Evolutionary conservation across 1,140 invertebrate species (phyloP).

Genomic region (Pseudomyrmex concolor): DNA sequence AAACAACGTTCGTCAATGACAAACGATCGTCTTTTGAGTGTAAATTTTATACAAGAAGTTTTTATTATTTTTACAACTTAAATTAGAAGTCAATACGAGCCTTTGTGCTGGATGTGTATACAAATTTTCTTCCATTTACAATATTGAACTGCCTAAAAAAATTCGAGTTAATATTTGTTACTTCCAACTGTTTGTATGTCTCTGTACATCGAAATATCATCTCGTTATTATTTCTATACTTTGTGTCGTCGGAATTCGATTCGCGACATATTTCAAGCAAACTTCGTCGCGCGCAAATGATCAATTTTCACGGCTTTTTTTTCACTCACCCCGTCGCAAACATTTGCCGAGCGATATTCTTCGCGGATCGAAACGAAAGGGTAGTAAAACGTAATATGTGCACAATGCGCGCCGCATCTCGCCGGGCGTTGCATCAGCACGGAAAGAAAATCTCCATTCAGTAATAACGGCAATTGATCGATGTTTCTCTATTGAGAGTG

Average conservation of each 20-base stretch:
- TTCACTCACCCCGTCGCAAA: background rate
- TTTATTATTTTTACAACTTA: no score
- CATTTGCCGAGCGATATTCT: background rate
- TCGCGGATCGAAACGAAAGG: constrained; percentile 12
- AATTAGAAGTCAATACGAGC: background rate
- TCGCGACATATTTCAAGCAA: background rate
- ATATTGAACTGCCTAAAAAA: no score
- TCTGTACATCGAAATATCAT: no score
- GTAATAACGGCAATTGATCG: constrained; percentile 13
- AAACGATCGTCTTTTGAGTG: no score
- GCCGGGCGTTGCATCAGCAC: background rate
- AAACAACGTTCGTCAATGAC: no score
- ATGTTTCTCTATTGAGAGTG: constrained; percentile 24
- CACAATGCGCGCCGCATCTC: background rate
- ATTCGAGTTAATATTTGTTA: no score
- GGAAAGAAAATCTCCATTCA: constrained; percentile 41
- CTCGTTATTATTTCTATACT: no score
- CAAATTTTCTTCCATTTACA: no score
- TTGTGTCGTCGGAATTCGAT: background rate
- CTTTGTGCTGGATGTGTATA: no score
- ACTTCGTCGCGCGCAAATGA: background rate
- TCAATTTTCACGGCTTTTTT: background rate
- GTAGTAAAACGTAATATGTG: background rate
- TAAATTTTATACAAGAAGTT: no score
- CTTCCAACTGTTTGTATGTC: no score